Evolutionary conservation across 2,113 vertebrate species (phyloP).

Genomic region (Chrysochloris asiatica): DNA sequence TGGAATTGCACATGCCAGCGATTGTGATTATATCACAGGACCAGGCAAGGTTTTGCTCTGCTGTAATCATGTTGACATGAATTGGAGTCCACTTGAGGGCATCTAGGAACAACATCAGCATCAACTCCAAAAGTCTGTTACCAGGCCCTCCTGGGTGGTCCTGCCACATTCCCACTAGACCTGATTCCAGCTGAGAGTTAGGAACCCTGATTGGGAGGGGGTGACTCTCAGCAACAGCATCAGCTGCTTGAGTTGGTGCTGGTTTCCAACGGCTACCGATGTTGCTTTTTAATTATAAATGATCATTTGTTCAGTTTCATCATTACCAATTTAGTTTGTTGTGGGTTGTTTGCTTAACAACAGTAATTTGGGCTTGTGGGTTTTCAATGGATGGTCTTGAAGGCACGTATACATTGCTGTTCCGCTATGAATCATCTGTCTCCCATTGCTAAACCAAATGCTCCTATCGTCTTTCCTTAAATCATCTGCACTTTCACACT

Average conservation of each 20-base stretch:
- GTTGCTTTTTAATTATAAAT: slow-evolving; percentile 63
- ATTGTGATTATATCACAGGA: background rate
- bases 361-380: slow-evolving; percentile 56
- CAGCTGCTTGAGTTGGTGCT: background rate
- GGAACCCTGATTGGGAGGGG: background rate
- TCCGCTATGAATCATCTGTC: background rate
- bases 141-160: accelerated
- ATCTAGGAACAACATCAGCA: background rate
- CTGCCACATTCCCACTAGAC: accelerated
- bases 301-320: slow-evolving; percentile 34
- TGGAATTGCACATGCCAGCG: background rate
- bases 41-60: background rate
- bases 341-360: slow-evolving; percentile 67
- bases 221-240: background rate
- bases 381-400: slow-evolving; percentile 45
- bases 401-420: background rate
- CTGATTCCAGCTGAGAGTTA: background rate
- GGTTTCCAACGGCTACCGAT: background rate
- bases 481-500: background rate
- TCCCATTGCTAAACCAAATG: background rate
- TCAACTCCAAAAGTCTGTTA: background rate
- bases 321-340: slow-evolving; percentile 49
- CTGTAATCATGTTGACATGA: background rate
- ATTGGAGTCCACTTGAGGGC: background rate
- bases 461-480: background rate